phyloP scores from a whole-genome alignment of 1,140 invertebrate genomes.

The Mesaphorura yosii region DNA sequence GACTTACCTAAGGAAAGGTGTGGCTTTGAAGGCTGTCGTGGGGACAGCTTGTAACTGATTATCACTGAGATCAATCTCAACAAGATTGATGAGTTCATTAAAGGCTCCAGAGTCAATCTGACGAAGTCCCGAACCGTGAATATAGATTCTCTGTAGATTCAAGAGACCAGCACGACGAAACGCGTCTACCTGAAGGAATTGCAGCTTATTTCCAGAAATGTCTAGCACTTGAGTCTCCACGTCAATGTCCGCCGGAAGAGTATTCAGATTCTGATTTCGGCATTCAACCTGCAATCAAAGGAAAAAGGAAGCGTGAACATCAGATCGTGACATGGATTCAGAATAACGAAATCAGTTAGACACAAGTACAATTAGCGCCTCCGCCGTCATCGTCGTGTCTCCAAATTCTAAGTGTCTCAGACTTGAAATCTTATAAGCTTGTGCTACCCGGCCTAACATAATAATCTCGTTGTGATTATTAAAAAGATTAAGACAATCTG shows the following conservation, averaged over 20 bases:
- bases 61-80: conserved; percentile 72
- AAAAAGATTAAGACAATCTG: too few species aligned
- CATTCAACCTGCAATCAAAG: conserved; percentile 60
- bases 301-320: too few species aligned
- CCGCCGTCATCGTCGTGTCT: too few species aligned
- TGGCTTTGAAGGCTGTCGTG: conserved; percentile 59
- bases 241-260: conserved; percentile 68
- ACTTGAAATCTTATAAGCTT: too few species aligned
- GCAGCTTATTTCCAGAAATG: conserved; percentile 71
- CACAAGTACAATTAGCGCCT: too few species aligned
- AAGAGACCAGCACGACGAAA: conserved; percentile 65
- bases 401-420: too few species aligned
- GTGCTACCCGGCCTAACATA: too few species aligned
- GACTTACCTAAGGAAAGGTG: conserved; percentile 64
- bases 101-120: conserved; percentile 73
- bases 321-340: too few species aligned
- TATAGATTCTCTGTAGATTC: conserved; percentile 73
- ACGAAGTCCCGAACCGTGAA: conserved; percentile 65
- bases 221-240: conserved; percentile 79
- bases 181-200: conserved; percentile 62
- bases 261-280: conserved; percentile 61
- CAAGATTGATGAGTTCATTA: conserved; percentile 68
- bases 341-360: too few species aligned
- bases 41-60: conserved; percentile 68
- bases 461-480: too few species aligned